These are phyloP conservation scores for Chironex yamaguchii DNA, from an alignment of 30 jellyfish, hydroid and myxozoan species.

Conservation along the genomic window DNA sequence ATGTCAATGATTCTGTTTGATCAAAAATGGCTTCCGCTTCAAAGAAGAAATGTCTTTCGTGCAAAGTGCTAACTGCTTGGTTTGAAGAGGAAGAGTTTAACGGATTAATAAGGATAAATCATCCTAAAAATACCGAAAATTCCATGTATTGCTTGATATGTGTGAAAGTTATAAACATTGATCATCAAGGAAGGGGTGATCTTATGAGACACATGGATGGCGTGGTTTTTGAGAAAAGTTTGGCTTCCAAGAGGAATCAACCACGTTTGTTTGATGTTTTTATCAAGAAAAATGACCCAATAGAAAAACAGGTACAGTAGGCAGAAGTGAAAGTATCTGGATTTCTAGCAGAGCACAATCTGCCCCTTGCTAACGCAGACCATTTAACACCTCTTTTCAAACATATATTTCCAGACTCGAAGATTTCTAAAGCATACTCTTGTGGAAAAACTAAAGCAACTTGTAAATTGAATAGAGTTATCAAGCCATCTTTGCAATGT, in stretches of 20 bases:
- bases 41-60: constrained; percentile 50
- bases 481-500: too few species aligned
- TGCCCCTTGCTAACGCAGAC: constrained; percentile 5
- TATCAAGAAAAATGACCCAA: constrained; percentile 15
- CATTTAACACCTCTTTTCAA: constrained; percentile 12
- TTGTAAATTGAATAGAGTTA: too few species aligned
- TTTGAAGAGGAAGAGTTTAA: constrained; percentile 44
- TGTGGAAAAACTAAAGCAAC: constrained; percentile 6
- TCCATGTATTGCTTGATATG: constrained; percentile 12
- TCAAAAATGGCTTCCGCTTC: constrained; percentile 54
- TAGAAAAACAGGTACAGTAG: not conserved
- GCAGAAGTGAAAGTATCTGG: not conserved
- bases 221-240: constrained; percentile 43
- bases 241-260: constrained; percentile 56
- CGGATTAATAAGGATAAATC: too few species aligned
- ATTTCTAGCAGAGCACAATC: constrained; percentile 20
- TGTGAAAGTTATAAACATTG: constrained; percentile 22
- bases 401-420: not conserved
- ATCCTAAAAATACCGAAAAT: constrained; percentile 16
- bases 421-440: constrained; percentile 2
- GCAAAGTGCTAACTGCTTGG: constrained; percentile 51
- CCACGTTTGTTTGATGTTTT: constrained; percentile 36
- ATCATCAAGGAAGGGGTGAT: too few species aligned
- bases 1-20: too few species aligned
- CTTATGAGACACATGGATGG: too few species aligned